Evolutionary conservation across 2,113 vertebrate genomes (phyloP).

Genomic region (Pangasianodon hypophthalmus): DNA sequence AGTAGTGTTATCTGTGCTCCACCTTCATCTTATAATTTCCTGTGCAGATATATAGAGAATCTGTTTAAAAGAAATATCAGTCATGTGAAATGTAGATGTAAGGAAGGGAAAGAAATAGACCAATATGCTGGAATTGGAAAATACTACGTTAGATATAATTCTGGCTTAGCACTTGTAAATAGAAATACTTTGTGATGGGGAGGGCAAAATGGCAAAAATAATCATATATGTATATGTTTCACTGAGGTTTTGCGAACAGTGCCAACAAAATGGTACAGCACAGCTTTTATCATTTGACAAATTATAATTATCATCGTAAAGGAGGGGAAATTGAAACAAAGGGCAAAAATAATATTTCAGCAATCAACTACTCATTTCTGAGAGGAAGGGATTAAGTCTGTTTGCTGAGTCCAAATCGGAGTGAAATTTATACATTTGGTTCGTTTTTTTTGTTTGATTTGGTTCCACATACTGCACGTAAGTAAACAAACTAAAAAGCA

Average conservation of each 20-base stretch:
- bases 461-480: background rate
- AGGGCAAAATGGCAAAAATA: background rate
- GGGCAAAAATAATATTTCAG: background rate
- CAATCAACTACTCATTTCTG: background rate
- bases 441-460: background rate
- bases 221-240: background rate
- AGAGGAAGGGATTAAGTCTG: background rate
- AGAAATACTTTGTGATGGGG: background rate
- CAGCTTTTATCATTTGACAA: background rate
- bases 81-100: background rate
- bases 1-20: conserved; percentile 30
- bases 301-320: background rate
- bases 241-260: background rate
- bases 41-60: background rate
- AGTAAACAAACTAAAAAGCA: background rate
- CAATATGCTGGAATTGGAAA: background rate
- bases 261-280: background rate
- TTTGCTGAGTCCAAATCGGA: background rate
- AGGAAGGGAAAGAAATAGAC: background rate
- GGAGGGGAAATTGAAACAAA: background rate
- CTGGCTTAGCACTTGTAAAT: background rate
- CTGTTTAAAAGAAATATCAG: background rate
- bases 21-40: conserved; percentile 12
- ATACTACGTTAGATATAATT: no score
- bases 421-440: background rate